These are phyloP conservation scores for Otolemur crassicaudatus DNA, from an alignment of 2,797 vertebrate genomes.

Conservation along the genomic window DNA sequence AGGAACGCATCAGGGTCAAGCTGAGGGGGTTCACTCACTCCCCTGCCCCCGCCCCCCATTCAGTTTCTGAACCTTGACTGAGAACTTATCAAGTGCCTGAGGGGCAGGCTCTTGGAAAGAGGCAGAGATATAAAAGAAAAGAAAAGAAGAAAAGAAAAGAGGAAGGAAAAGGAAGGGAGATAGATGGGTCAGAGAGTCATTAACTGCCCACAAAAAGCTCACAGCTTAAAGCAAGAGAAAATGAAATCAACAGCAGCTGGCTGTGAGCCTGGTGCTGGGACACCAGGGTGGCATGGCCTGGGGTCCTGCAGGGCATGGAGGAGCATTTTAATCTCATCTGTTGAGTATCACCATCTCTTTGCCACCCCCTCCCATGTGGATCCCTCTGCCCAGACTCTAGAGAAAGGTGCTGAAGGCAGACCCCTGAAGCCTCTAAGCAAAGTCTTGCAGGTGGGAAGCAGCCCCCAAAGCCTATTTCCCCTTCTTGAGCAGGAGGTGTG, in stretches of 20 bases:
- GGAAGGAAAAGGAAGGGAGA: not conserved
- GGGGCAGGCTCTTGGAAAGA: not conserved
- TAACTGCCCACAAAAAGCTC: not conserved
- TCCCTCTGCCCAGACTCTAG: not conserved
- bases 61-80: not conserved
- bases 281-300: rapidly evolving
- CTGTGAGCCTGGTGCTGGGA: not conserved
- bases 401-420: not conserved
- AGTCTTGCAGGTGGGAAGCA: not conserved
- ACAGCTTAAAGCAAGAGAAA: not conserved
- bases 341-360: too few relatives aligned
- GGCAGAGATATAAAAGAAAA: not conserved
- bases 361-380: too few relatives aligned
- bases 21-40: not conserved
- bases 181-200: not conserved
- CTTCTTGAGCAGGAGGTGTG: not conserved
- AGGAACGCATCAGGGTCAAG: not conserved
- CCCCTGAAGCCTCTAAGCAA: not conserved
- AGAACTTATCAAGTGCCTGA: not conserved
- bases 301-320: not conserved
- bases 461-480: not conserved
- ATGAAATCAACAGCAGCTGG: not conserved
- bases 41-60: not conserved
- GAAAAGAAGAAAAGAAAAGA: not conserved
- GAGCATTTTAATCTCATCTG: not conserved